Conservation (phyloP, 2,113 vertebrate species). For the Otis tarda region DNA sequence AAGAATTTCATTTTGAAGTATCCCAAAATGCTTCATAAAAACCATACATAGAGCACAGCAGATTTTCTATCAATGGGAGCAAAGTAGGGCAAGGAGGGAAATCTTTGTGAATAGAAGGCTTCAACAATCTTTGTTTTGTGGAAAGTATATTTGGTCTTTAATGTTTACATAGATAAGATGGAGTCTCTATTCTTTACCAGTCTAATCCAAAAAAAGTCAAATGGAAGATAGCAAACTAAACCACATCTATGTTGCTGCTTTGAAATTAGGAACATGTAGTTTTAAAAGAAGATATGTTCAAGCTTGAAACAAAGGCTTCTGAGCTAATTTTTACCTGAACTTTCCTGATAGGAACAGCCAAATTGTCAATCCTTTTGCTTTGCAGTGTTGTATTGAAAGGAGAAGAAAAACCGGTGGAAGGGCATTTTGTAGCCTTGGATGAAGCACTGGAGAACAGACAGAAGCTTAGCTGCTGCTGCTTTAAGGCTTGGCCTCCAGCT, state of each 20-base stretch:
- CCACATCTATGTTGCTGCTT: not conserved
- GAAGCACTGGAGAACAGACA: not conserved
- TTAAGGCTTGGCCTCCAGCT: not conserved
- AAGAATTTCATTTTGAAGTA: constrained; percentile 10
- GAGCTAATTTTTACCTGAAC: not conserved
- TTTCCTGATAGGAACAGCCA: not conserved
- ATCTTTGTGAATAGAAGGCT: not conserved
- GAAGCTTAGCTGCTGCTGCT: not conserved
- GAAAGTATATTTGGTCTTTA: not conserved
- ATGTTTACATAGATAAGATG: not conserved
- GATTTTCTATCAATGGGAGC: not conserved
- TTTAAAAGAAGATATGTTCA: not conserved
- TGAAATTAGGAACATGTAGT: not conserved
- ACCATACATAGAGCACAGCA: not conserved
- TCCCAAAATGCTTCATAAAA: not conserved
- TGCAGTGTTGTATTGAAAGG: not conserved
- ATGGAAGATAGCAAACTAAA: not conserved
- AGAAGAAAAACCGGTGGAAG: not conserved
- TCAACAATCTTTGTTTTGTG: not conserved
- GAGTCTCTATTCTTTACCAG: not conserved
- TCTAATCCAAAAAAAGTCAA: not conserved
- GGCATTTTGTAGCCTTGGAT: not conserved
- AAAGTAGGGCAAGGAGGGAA: not conserved
- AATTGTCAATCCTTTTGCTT: not conserved
- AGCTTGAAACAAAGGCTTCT: not conserved